phyloP scores from a whole-genome alignment of 2,888 invertebrate species.

The Rapana venosa region DNA sequence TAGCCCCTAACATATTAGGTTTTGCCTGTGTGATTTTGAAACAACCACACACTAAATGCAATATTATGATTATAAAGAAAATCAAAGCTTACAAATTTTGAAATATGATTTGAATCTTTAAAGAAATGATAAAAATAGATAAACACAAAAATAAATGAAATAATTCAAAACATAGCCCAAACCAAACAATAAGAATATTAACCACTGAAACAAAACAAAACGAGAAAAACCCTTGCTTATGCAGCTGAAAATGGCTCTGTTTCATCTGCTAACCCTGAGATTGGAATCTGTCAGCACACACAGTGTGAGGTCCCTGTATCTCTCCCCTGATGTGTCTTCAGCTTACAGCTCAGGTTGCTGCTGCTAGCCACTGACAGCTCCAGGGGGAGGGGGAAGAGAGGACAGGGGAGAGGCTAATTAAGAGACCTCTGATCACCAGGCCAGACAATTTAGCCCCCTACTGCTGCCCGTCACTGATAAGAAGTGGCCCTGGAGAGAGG shows the following conservation, averaged over 20 bases:
- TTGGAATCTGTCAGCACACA: neutral
- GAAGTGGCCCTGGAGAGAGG: constrained; percentile 15
- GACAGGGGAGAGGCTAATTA: neutral
- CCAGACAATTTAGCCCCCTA: neutral
- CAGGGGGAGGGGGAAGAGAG: neutral
- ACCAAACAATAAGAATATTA: too few species aligned
- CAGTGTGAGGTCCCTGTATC: neutral
- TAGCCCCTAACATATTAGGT: too few species aligned
- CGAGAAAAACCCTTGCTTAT: neutral
- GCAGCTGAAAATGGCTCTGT: neutral
- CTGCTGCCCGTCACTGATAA: constrained; percentile 8
- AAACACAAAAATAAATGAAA: too few species aligned
- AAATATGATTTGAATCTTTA: too few species aligned
- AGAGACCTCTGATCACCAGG: neutral
- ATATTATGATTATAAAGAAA: too few species aligned
- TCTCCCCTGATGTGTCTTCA: neutral
- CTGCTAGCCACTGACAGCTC: too few species aligned
- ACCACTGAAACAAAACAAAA: too few species aligned
- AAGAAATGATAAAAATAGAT: too few species aligned
- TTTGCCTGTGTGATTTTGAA: too few species aligned
- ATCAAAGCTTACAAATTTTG: too few species aligned
- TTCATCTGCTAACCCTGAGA: neutral
- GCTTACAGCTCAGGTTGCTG: neutral
- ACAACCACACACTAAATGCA: too few species aligned
- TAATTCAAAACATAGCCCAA: too few species aligned